Percentiles rank a stretch among this genome's conserved stretches.
Conservation (phyloP, 2,888 invertebrate species). For the Xanthia togata region DNA sequence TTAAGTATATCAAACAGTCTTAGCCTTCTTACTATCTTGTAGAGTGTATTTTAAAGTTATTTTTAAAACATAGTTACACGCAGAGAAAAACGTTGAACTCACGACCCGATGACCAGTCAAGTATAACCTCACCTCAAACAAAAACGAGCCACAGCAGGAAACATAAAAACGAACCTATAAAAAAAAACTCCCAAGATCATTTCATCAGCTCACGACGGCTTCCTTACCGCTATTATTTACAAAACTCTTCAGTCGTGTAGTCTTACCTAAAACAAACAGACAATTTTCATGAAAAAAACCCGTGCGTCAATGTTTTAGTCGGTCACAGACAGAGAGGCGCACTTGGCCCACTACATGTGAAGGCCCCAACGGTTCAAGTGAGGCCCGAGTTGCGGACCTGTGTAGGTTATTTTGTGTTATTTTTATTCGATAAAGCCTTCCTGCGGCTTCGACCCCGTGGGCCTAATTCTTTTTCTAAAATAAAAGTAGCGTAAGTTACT, state of each 20-base stretch:
- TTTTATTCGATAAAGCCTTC: neutral
- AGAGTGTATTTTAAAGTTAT: neutral
- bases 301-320: slow-evolving; percentile 72
- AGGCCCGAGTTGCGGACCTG: neutral
- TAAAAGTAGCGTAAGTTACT: no score
- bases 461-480: no score
- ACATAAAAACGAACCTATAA: slow-evolving; percentile 11
- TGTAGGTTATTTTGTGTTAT: neutral
- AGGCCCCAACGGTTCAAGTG: neutral
- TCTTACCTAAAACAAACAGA: slow-evolving; percentile 84
- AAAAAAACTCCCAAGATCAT: slow-evolving; percentile 50
- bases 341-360: slow-evolving; percentile 20
- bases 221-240: slow-evolving; percentile 67
- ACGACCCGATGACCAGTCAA: slow-evolving; percentile 48
- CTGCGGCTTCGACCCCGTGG: no score
- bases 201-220: slow-evolving; percentile 58
- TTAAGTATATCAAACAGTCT: neutral
- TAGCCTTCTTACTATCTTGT: neutral
- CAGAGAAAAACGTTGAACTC: slow-evolving; percentile 51
- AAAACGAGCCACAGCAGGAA: slow-evolving; percentile 20
- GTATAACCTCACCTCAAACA: slow-evolving; percentile 13
- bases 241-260: slow-evolving; percentile 70
- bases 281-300: slow-evolving; percentile 70
- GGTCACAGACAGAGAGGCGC: slow-evolving; percentile 54
- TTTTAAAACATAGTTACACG: neutral